Conservation (phyloP, 2,797 vertebrate genomes). For the Nyctibius grandis region DNA sequence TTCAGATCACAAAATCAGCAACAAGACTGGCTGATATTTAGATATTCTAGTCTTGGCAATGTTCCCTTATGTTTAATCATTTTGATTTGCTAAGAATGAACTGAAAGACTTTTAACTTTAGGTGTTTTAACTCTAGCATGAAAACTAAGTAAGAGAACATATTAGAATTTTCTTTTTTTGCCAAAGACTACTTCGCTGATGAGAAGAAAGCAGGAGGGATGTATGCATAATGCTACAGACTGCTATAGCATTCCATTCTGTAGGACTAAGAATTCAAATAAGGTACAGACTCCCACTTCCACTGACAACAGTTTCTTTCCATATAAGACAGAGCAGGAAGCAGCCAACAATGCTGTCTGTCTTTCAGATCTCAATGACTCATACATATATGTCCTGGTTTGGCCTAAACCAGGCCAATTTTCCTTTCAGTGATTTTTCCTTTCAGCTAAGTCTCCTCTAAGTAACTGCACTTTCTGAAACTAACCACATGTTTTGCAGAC, state of each 20-base stretch:
- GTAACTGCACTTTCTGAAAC: too few species aligned
- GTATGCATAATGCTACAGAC: background rate
- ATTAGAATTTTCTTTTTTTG: background rate
- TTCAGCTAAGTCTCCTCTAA: too few species aligned
- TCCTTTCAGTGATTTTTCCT: too few species aligned
- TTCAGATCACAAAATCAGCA: constrained; percentile 1
- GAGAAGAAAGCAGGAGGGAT: background rate
- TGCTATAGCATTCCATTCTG: background rate
- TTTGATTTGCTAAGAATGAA: constrained; percentile 14
- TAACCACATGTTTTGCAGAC: too few species aligned
- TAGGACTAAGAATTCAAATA: background rate
- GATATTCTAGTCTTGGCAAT: background rate
- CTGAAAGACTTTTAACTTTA: background rate
- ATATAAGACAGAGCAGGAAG: background rate
- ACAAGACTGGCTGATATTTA: background rate
- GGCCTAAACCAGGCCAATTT: too few species aligned
- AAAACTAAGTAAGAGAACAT: background rate
- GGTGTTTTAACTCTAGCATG: background rate
- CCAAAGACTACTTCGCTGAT: background rate
- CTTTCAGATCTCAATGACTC: background rate
- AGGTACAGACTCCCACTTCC: background rate
- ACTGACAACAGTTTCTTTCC: background rate
- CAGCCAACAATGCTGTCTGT: background rate
- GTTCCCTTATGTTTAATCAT: background rate
- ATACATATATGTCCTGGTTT: too few species aligned